phyloP scores from a whole-genome alignment of 2,797 vertebrate species.

The Poecile montanus region DNA sequence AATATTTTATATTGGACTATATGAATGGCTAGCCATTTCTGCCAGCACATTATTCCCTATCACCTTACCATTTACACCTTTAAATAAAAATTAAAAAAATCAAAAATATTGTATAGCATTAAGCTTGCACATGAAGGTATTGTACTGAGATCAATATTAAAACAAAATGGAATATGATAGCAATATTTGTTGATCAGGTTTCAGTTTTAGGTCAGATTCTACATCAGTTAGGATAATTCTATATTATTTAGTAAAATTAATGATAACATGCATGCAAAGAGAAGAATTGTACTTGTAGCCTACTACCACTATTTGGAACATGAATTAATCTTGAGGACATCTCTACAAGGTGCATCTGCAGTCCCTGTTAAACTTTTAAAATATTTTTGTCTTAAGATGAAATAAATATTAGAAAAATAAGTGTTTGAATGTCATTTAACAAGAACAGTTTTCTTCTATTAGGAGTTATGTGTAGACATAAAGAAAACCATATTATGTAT shows the following conservation, averaged over 20 bases:
- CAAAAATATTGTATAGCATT: neutral
- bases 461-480: neutral
- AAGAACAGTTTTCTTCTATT: neutral
- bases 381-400: neutral
- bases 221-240: neutral
- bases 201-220: neutral
- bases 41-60: fast-evolving
- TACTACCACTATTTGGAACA: neutral
- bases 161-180: neutral
- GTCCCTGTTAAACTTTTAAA: neutral
- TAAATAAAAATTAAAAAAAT: neutral
- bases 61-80: neutral
- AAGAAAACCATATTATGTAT: neutral
- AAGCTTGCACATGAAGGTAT: fast-evolving
- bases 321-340: neutral
- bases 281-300: neutral
- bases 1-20: neutral
- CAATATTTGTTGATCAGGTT: neutral
- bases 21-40: neutral
- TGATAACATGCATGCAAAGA: neutral
- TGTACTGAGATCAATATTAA: neutral
- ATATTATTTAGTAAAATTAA: neutral
- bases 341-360: neutral
- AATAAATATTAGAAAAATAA: neutral
- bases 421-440: neutral